phyloP scores from a whole-genome alignment of 2,888 invertebrate species.

The Patella depressa region DNA sequence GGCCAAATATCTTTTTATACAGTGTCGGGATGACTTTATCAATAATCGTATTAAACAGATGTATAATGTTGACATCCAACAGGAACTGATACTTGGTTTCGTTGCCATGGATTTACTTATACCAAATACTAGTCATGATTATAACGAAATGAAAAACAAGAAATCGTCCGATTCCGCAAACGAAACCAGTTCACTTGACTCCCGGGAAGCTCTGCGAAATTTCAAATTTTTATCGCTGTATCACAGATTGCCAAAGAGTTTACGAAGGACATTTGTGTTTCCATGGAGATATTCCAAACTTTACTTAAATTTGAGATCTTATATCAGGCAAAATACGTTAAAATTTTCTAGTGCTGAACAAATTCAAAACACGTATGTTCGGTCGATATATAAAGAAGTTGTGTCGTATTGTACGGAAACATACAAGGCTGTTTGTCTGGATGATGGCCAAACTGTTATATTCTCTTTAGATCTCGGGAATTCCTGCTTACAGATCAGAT shows the following conservation, averaged over 20 bases:
- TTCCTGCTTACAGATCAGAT: no score
- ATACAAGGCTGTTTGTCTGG: no score
- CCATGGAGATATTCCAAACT: not conserved
- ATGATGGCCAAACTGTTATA: no score
- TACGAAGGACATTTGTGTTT: not conserved
- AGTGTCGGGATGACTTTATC: conserved; percentile 4
- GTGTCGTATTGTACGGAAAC: no score
- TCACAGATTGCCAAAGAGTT: not conserved
- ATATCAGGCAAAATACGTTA: not conserved
- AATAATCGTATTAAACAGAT: not conserved
- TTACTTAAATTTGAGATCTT: not conserved
- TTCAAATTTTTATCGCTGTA: not conserved
- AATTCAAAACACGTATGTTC: no score
- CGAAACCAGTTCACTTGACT: not conserved
- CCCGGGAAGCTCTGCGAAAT: not conserved
- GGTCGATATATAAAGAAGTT: no score
- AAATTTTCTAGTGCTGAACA: no score
- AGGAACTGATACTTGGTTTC: not conserved
- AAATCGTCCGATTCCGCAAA: not conserved
- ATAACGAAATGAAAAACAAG: not conserved
- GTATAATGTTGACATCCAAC: not conserved
- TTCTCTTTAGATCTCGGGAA: no score
- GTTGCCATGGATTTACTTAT: not conserved
- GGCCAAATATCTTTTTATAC: not conserved
- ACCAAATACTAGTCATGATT: not conserved